A percentile compares a stretch with the other conserved stretches of the same genome.
Evolutionary conservation across 1,140 invertebrate species (phyloP).

Genomic region (Oreohelix idahoensis): DNA sequence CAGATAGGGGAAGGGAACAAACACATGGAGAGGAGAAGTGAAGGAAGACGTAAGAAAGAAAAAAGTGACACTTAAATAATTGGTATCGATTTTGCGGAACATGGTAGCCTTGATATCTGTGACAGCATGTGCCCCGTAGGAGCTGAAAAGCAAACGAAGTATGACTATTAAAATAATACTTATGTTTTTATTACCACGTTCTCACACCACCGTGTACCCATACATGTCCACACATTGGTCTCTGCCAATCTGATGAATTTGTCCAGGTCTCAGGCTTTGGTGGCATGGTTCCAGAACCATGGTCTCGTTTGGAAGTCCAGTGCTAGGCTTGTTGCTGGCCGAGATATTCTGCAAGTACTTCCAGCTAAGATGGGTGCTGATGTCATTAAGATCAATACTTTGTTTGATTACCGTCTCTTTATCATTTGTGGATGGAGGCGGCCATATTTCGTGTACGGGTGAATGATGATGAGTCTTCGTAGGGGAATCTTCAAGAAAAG

Average conservation of each 20-base stretch:
- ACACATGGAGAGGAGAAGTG: no score
- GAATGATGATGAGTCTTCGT: neutral
- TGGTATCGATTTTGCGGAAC: no score
- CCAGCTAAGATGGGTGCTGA: conserved; percentile 45
- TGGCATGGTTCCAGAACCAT: conserved; percentile 12
- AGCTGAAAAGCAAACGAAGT: no score
- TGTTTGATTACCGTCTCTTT: neutral
- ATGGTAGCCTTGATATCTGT: no score
- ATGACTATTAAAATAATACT: no score
- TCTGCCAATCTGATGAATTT: conserved; percentile 10
- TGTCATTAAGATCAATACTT: conserved; percentile 44
- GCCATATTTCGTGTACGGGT: neutral
- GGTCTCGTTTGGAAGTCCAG: neutral
- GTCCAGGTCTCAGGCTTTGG: conserved; percentile 26
- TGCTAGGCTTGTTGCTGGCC: neutral
- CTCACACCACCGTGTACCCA: conserved; percentile 46
- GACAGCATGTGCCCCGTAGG: no score
- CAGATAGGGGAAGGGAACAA: no score
- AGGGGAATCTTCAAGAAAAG: neutral
- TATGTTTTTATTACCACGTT: no score
- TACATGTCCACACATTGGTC: conserved; percentile 34
- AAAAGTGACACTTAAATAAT: no score
- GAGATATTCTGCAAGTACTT: conserved; percentile 38
- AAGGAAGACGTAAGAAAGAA: no score
- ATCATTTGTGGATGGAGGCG: conserved; percentile 10